Conservation (phyloP, 2,113 vertebrate genomes). For the Pomatorhinus ruficollis region DNA sequence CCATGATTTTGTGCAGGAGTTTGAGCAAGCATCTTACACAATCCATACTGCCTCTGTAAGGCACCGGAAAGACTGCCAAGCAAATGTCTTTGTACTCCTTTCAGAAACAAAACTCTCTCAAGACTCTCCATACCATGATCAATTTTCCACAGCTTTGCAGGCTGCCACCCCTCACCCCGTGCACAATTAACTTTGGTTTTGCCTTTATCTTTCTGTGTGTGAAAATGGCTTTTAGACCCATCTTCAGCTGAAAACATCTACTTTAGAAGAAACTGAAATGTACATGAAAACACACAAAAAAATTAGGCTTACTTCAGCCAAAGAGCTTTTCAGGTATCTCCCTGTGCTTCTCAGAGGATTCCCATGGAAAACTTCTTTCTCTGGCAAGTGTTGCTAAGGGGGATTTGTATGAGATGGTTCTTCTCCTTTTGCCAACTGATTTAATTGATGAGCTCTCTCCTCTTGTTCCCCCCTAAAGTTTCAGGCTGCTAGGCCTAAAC, state of each 20-base stretch:
- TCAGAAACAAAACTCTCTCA: neutral
- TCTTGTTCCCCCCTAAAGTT: accelerated
- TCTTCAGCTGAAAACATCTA: neutral
- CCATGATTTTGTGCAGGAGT: neutral
- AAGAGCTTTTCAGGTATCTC: neutral
- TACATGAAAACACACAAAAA: neutral
- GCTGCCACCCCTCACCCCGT: neutral
- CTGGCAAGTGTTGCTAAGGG: neutral
- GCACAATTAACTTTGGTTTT: neutral
- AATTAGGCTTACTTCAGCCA: neutral
- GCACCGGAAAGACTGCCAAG: neutral
- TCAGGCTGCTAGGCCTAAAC: neutral
- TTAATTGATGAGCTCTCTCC: neutral
- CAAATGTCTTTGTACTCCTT: neutral
- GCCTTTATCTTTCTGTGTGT: neutral
- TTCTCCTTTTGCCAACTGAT: neutral
- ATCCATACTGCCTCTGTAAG: neutral
- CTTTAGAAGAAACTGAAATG: neutral
- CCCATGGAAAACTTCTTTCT: neutral
- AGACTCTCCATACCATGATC: accelerated
- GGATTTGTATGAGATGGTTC: neutral
- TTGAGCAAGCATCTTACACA: neutral
- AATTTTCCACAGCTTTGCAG: neutral
- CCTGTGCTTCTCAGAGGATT: neutral
- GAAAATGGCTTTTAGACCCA: neutral